Evolutionary conservation across 2,888 invertebrate species (phyloP), one percentile per base, ranked within the genome.

Genomic region (Aproaerema taeniolella): DNA sequence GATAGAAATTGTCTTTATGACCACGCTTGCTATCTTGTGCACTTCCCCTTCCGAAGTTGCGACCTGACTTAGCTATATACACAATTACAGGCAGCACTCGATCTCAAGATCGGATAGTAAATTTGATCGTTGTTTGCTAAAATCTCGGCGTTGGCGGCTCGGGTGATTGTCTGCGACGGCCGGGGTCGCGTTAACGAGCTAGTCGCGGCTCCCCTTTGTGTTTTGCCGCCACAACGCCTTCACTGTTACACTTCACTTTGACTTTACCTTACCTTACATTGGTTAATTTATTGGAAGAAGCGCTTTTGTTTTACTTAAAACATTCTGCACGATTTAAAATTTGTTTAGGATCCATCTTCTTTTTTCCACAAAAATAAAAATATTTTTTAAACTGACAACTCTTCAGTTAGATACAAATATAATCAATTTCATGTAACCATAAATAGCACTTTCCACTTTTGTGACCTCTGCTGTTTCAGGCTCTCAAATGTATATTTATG

Each of bases 181-280:
- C 47, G 54, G 53, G 52, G 54, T 50, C 47, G 50, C 49, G 51
- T 53, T 74, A 73, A 74, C 74, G 70, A 75, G 65, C 59, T 55
- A 49, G 54, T 55, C 55, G 47, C 49, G 48, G 45, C 45, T 44
- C 53, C 50, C 53, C 58, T 60, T 58, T 64, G 61, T 60, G 55
- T 52, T 51, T 54, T 50, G 35, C 29, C 28, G 31, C 35, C 38
- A 14, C 42, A 39, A 28, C 35, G 28, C 38, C 38, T 31, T 29
- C 14, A 8, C 38, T 24, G 17, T 24, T 31, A 25, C 38, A 38
- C 38, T 31, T 38, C 25, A 38, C 38, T 38, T 38, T 38, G 38
- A 25, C 31, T 36, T 28, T 12, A 29, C 28, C 36, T 30, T n/a
- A n/a, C n/a, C n/a, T n/a, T n/a, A n/a, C n/a, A n/a, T n/a, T 14